These are phyloP conservation scores for Helogale parvula DNA, from an alignment of 2,113 vertebrate species.

Conservation along the genomic window DNA sequence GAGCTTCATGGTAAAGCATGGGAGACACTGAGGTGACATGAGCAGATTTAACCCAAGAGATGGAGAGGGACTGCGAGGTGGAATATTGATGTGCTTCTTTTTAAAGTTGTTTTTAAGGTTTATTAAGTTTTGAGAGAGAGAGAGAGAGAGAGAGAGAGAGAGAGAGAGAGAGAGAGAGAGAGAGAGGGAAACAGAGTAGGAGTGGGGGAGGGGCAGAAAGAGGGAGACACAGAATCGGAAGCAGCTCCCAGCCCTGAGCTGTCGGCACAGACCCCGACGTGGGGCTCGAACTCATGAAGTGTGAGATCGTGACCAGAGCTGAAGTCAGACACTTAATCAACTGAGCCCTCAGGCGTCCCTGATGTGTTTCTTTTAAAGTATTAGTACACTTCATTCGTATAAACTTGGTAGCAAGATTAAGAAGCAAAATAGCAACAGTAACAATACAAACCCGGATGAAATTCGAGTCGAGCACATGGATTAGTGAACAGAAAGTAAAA, in stretches of 20 bases:
- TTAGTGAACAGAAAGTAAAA: not conserved
- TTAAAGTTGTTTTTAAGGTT: not conserved
- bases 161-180: too few relatives aligned
- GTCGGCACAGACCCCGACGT: too few relatives aligned
- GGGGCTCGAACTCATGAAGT: too few relatives aligned
- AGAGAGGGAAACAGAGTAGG: too few relatives aligned
- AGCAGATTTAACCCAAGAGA: not conserved
- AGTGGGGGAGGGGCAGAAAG: too few relatives aligned
- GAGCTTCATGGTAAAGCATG: accelerated
- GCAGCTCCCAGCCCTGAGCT: too few relatives aligned
- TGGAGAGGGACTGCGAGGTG: not conserved
- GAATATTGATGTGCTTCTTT: not conserved
- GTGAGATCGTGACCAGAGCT: too few relatives aligned
- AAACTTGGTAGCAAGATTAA: not conserved
- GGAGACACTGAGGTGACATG: accelerated
- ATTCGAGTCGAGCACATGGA: not conserved
- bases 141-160: too few relatives aligned
- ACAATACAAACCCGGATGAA: not conserved
- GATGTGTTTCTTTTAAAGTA: not conserved
- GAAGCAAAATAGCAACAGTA: not conserved
- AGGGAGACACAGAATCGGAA: too few relatives aligned
- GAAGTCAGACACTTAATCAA: too few relatives aligned
- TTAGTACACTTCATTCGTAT: not conserved
- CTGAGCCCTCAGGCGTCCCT: too few relatives aligned
- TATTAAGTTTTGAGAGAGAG: too few relatives aligned